Evolutionary conservation across 1,140 invertebrate genomes (phyloP).

Genomic region (Vollenhovia emeryi): DNA sequence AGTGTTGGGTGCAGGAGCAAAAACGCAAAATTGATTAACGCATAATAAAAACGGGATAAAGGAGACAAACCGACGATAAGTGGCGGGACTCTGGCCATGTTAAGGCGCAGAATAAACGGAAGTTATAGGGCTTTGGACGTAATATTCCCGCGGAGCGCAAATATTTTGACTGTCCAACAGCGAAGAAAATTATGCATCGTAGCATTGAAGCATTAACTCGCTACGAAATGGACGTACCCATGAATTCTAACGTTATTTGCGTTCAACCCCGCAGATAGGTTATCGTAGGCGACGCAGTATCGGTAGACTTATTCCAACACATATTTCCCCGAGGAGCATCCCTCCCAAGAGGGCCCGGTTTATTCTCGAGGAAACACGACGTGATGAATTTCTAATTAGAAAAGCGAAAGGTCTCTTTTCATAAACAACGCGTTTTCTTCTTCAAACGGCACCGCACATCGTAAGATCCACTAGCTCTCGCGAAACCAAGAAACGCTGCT

Average conservation of each 20-base stretch:
- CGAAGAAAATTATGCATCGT: conserved; percentile 57
- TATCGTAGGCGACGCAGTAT: conserved; percentile 53
- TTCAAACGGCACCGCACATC: not conserved
- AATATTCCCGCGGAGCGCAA: conserved; percentile 50
- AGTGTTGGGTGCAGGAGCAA: conserved; percentile 1
- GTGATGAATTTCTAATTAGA: conserved; percentile 70
- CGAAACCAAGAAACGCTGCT: not conserved
- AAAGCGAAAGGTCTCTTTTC: conserved; percentile 31
- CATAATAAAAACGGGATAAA: conserved; percentile 20
- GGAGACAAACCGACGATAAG: not conserved
- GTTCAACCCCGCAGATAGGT: conserved; percentile 56
- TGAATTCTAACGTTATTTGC: conserved; percentile 61
- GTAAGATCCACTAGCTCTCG: not conserved
- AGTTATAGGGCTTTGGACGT: conserved; percentile 12
- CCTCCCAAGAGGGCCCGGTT: conserved; percentile 5
- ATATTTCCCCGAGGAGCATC: conserved; percentile 68
- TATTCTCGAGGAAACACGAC: conserved; percentile 50
- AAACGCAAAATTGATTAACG: conserved; percentile 57
- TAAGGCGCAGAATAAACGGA: conserved; percentile 36
- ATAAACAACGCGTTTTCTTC: conserved; percentile 26
- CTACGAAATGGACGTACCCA: conserved; percentile 16
- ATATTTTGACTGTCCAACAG: conserved; percentile 40
- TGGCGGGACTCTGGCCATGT: not conserved
- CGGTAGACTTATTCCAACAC: conserved; percentile 56
- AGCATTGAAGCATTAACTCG: conserved; percentile 2